A percentile compares a stretch with the other conserved stretches of the same genome.
Conservation (phyloP, 2,888 invertebrate species). For the Phyto melanocephala region DNA sequence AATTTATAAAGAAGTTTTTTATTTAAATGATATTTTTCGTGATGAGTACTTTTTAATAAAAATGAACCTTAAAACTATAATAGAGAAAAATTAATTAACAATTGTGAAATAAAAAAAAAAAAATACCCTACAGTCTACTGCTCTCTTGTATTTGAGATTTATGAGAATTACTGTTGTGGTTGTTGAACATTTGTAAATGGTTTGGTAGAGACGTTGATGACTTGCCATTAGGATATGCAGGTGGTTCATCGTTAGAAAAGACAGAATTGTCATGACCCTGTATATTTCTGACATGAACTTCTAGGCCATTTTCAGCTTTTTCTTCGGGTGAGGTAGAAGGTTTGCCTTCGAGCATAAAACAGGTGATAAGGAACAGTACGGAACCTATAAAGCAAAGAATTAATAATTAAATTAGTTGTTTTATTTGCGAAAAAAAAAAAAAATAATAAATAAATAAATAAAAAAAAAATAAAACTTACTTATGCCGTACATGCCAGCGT, state of each 20-base stretch:
- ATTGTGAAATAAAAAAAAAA: constrained; percentile 35
- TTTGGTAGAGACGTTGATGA: constrained; percentile 72
- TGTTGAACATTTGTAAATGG: constrained; percentile 70
- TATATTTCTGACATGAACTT: constrained; percentile 70
- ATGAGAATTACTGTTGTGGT: constrained; percentile 67
- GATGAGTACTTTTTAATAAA: constrained; percentile 28
- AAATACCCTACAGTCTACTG: constrained; percentile 73
- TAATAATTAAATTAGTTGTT: neutral
- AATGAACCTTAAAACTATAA: constrained; percentile 50
- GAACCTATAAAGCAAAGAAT: constrained; percentile 82
- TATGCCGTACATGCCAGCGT: constrained; percentile 91
- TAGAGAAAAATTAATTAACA: constrained; percentile 32
- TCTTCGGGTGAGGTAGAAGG: constrained; percentile 53
- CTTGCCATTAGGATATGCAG: constrained; percentile 72
- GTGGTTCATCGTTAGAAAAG: constrained; percentile 75
- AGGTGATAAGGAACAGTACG: constrained; percentile 88
- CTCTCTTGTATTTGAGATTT: constrained; percentile 72
- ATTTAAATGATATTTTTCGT: too few relatives aligned
- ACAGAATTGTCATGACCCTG: constrained; percentile 78
- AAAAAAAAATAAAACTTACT: constrained; percentile 83
- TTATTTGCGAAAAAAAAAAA: neutral
- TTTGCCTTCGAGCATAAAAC: constrained; percentile 88
- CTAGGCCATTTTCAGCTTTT: constrained; percentile 67
- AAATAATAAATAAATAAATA: neutral
- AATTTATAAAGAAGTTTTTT: too few relatives aligned